These are phyloP conservation scores for Neria commutata DNA, from an alignment of 2,888 invertebrate genomes.

Conservation along the genomic window DNA sequence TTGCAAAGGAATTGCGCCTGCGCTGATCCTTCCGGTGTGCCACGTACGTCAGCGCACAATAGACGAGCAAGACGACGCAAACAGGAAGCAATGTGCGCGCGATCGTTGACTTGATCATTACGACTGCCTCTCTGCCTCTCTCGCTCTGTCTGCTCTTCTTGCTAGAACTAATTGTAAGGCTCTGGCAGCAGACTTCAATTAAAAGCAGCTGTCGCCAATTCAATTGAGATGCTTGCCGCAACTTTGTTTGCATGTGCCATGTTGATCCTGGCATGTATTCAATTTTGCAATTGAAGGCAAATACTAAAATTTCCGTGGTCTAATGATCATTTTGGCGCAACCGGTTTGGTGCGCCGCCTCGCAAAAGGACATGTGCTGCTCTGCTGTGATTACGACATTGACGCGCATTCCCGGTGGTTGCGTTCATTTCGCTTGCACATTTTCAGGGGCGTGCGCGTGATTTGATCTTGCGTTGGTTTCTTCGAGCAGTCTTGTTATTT, in stretches of 20 bases:
- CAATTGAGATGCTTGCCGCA: not conserved
- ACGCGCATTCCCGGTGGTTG: not conserved
- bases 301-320: slow-evolving; percentile 8
- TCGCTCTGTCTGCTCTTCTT: slow-evolving; percentile 30
- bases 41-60: slow-evolving; percentile 31
- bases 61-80: slow-evolving; percentile 36
- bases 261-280: slow-evolving; percentile 24
- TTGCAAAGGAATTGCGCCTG: slow-evolving; percentile 37
- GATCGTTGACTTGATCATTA: slow-evolving; percentile 39
- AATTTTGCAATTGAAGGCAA: not conserved
- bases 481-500: slow-evolving; percentile 20
- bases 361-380: not conserved
- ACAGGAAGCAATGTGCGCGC: slow-evolving; percentile 61
- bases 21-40: slow-evolving; percentile 53
- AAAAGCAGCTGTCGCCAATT: slow-evolving; percentile 9
- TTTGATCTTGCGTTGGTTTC: slow-evolving; percentile 20
- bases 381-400: not conserved
- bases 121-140: slow-evolving; percentile 22
- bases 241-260: too few relatives aligned
- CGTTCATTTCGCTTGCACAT: slow-evolving; percentile 5
- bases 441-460: slow-evolving; percentile 30
- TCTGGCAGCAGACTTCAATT: slow-evolving; percentile 35
- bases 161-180: slow-evolving; percentile 36
- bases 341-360: not conserved
- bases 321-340: not conserved